Evolutionary conservation across 2,113 vertebrate species (phyloP).

Genomic region (Seriola dumerili): DNA sequence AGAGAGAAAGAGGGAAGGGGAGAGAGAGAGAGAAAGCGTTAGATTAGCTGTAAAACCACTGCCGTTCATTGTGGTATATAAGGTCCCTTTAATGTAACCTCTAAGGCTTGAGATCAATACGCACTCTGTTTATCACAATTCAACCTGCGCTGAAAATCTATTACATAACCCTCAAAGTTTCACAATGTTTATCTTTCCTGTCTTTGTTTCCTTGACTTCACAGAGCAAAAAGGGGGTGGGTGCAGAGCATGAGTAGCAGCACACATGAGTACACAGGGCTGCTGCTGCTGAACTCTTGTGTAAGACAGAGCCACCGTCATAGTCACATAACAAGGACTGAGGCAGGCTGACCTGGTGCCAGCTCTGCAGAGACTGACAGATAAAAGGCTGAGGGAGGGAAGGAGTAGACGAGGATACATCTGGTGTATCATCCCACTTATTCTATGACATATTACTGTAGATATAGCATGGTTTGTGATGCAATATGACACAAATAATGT

Average conservation of each 20-base stretch:
- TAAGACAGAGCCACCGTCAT: constrained; percentile 64
- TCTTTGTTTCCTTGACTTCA: constrained; percentile 38
- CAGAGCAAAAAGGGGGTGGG: background rate
- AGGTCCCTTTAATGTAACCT: background rate
- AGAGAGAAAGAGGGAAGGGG: constrained; percentile 44
- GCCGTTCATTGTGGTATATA: constrained; percentile 18
- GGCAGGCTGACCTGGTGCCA: constrained; percentile 60
- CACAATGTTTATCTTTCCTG: constrained; percentile 29
- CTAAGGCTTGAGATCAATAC: constrained; percentile 17
- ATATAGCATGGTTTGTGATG: background rate
- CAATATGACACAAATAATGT: background rate
- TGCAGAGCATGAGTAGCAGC: constrained; percentile 11
- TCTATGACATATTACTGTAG: background rate
- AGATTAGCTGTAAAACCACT: constrained; percentile 35
- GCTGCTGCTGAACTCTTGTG: constrained; percentile 59
- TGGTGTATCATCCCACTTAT: background rate
- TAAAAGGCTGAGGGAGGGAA: constrained; percentile 19
- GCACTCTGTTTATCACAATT: constrained; percentile 13
- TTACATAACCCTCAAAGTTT: constrained; percentile 27
- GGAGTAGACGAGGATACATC: background rate
- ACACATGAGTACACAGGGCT: background rate
- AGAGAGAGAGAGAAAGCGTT: constrained; percentile 13
- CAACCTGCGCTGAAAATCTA: constrained; percentile 5
- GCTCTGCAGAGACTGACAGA: constrained; percentile 56
- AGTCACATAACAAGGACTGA: constrained; percentile 65